Percentiles rank a stretch among this genome's conserved stretches.
Evolutionary conservation across 2,797 vertebrate species (phyloP).

Genomic region (Megaceryle alcyon): DNA sequence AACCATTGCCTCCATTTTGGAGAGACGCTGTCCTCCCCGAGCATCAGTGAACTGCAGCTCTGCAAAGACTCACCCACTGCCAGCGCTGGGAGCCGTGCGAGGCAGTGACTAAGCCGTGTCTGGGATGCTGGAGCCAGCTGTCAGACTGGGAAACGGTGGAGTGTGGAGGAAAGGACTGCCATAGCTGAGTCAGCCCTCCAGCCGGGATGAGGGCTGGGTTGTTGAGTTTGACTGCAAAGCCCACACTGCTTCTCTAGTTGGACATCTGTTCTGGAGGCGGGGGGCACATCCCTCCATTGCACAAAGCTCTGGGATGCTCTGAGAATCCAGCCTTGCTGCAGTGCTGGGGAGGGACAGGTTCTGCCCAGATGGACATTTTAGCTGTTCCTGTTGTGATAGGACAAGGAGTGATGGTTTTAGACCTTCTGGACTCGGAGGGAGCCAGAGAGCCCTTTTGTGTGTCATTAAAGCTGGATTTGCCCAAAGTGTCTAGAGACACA

Average conservation of each 20-base stretch:
- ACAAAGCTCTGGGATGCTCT: neutral
- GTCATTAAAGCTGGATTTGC: neutral
- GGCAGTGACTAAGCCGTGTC: neutral
- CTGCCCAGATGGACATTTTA: neutral
- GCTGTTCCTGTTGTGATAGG: neutral
- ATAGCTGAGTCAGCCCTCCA: neutral
- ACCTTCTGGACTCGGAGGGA: neutral
- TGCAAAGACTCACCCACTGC: fast-evolving
- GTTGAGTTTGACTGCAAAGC: neutral
- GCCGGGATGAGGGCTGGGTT: neutral
- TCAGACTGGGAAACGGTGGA: neutral
- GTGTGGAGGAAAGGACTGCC: neutral
- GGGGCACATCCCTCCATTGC: fast-evolving
- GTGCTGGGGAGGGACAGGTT: neutral
- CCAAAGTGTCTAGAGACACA: neutral
- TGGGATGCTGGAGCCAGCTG: neutral
- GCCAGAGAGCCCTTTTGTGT: neutral
- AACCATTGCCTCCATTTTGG: neutral
- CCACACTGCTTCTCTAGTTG: neutral
- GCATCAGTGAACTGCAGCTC: fast-evolving
- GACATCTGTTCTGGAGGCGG: neutral
- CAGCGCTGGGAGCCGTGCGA: fast-evolving
- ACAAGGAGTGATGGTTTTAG: neutral
- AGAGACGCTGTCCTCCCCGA: neutral
- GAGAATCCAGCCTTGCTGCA: neutral